Percentiles rank a stretch among this genome's conserved stretches.
These are phyloP conservation scores for Neosilurus hyrtlii DNA, from an alignment of 2,797 vertebrate species.

Conservation along the genomic window DNA sequence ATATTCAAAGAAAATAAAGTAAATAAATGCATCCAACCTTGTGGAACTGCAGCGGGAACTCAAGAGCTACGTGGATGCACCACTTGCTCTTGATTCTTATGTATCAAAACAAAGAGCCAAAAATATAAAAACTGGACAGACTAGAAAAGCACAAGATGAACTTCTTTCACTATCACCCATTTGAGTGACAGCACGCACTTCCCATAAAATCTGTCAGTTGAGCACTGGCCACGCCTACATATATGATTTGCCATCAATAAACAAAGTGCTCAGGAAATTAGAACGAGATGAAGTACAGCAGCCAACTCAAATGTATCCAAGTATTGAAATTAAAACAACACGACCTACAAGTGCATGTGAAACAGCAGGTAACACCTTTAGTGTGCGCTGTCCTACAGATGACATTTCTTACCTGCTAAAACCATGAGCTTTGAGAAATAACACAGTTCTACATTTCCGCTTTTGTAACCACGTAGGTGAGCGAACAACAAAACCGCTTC, in stretches of 20 bases:
- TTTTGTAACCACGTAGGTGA: slow-evolving; percentile 46
- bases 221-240: background rate
- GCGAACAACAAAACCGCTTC: slow-evolving; percentile 42
- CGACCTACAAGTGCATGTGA: background rate
- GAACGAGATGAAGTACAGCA: background rate
- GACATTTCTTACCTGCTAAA: slow-evolving; percentile 14
- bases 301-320: background rate
- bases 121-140: slow-evolving; percentile 36
- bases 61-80: slow-evolving; percentile 4
- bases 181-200: background rate
- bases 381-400: background rate
- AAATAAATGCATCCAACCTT: background rate
- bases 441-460: slow-evolving; percentile 27
- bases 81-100: slow-evolving; percentile 7
- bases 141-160: slow-evolving; percentile 2
- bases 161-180: background rate
- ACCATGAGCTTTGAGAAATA: slow-evolving; percentile 8
- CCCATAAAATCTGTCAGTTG: background rate
- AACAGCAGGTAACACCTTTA: background rate
- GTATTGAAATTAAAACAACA: background rate
- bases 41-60: background rate
- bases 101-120: background rate
- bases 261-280: background rate
- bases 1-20: background rate
- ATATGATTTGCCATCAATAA: background rate